Conservation (phyloP, 2,888 invertebrate species). For the Drosophila merina region DNA sequence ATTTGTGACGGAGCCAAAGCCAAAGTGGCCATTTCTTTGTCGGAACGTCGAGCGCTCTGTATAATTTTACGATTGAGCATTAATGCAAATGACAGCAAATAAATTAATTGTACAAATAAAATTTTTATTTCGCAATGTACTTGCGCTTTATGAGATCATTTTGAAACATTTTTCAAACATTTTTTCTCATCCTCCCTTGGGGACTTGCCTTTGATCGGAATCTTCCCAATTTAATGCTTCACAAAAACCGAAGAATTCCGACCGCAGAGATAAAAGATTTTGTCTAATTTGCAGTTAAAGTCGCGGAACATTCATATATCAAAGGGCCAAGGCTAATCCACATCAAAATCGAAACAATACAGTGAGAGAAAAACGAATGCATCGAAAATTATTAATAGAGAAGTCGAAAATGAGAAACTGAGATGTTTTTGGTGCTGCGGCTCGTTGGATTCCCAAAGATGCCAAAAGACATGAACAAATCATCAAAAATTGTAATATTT, state of each 20-base stretch:
- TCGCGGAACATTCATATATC: conserved; percentile 11
- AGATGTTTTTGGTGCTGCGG: conserved; percentile 31
- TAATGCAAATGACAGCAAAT: conserved; percentile 35
- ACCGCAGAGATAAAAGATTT: conserved; percentile 17
- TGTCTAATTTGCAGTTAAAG: conserved; percentile 8
- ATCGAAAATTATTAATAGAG: not conserved
- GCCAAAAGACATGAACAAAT: conserved; percentile 46
- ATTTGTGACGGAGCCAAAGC: conserved; percentile 30
- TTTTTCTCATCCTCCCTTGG: not conserved
- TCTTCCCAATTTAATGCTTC: not conserved
- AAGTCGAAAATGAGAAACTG: not conserved
- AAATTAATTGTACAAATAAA: conserved; percentile 26
- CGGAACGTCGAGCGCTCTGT: not conserved
- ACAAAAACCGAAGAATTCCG: conserved; percentile 3
- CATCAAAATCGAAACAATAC: not conserved
- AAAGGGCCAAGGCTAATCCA: conserved; percentile 15
- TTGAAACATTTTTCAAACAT: not conserved
- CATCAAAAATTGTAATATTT: conserved; percentile 50
- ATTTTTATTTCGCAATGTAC: not conserved
- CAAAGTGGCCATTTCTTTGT: conserved; percentile 7
- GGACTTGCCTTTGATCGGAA: not conserved
- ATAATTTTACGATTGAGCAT: conserved; percentile 41
- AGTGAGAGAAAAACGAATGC: not conserved
- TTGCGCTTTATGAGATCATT: not conserved
- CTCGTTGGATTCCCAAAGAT: conserved; percentile 33